Conservation (phyloP, 2,797 vertebrate species). For the Melanotaenia boesemani region DNA sequence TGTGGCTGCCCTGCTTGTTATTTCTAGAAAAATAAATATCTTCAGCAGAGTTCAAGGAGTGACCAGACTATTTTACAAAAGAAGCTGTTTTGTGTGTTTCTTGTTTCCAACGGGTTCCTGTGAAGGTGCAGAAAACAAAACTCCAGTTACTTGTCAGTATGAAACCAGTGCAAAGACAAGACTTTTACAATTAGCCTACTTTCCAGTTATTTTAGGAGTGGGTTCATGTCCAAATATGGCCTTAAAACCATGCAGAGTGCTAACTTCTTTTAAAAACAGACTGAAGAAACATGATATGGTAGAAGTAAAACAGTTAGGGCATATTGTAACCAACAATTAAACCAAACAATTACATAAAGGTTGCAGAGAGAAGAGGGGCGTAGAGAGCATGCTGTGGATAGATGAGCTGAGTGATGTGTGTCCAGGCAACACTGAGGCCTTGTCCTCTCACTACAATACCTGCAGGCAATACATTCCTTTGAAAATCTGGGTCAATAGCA, state of each 20-base stretch:
- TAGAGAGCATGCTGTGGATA: constrained; percentile 24
- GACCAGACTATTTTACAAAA: constrained; percentile 89
- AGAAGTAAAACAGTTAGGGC: background rate
- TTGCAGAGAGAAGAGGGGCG: constrained; percentile 35
- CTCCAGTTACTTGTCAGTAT: constrained; percentile 48
- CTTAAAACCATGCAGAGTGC: constrained; percentile 15
- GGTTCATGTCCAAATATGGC: background rate
- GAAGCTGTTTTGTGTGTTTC: constrained; percentile 81
- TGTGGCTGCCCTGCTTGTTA: constrained; percentile 81
- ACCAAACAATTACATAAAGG: constrained; percentile 22
- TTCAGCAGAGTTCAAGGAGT: constrained; percentile 89
- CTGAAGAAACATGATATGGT: constrained; percentile 7
- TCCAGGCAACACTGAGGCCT: constrained; percentile 61
- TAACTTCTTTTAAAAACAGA: constrained; percentile 5
- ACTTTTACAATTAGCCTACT: constrained; percentile 11
- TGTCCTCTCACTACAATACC: constrained; percentile 65
- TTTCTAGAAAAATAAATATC: constrained; percentile 99
- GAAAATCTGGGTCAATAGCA: constrained; percentile 82
- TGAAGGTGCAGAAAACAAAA: constrained; percentile 77
- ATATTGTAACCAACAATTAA: constrained; percentile 6
- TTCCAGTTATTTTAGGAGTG: constrained; percentile 6
- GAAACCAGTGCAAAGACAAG: constrained; percentile 5
- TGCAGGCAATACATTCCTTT: constrained; percentile 73
- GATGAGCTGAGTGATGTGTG: constrained; percentile 60
- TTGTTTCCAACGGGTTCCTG: constrained; percentile 94